phyloP scores from a whole-genome alignment of 2,113 vertebrate species.

The Engraulis encrasicolus region DNA sequence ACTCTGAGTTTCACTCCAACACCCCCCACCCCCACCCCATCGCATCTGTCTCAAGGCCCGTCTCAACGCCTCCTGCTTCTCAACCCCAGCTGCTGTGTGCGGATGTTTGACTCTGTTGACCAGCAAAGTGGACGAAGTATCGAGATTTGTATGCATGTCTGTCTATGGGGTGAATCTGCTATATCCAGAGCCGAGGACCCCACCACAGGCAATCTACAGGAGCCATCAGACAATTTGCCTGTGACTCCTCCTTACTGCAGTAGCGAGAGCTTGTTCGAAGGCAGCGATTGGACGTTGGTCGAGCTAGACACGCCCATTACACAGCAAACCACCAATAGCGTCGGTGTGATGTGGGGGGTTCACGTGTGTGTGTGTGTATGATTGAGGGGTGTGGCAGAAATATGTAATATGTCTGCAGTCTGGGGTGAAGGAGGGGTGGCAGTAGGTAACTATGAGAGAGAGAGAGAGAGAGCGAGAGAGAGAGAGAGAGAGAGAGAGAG shows the following conservation, averaged over 20 bases:
- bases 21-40: too few relatives aligned
- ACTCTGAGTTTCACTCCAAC: too few relatives aligned
- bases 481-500: too few relatives aligned
- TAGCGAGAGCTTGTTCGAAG: not conserved
- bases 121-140: too few relatives aligned
- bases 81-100: too few relatives aligned
- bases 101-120: too few relatives aligned
- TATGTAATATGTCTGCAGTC: not conserved
- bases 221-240: not conserved
- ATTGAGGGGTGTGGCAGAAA: not conserved
- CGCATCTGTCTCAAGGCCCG: too few relatives aligned
- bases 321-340: not conserved
- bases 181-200: not conserved
- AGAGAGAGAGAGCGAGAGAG: too few relatives aligned
- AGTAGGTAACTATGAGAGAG: not conserved
- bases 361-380: not conserved
- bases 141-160: too few relatives aligned
- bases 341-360: not conserved
- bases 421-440: not conserved
- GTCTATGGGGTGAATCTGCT: not conserved
- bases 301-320: not conserved
- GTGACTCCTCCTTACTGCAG: slow-evolving; percentile 1
- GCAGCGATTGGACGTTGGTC: not conserved
- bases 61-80: too few relatives aligned
- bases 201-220: not conserved